Base-by-base conservation (phyloP, 2,797 vertebrate species). In the Linurgus olivaceus region DNA sequence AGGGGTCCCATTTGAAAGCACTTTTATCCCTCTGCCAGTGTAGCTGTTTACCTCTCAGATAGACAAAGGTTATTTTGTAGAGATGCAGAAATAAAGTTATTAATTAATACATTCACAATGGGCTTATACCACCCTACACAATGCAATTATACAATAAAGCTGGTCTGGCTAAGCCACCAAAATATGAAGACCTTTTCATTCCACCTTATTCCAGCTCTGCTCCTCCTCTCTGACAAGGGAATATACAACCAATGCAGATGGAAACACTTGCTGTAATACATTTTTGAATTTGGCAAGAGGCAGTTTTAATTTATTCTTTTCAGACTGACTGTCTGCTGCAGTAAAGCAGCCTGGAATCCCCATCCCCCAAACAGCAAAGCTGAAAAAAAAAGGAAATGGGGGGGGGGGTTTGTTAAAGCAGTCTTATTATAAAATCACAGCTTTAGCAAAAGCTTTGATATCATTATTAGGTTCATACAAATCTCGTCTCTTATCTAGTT, bases 401-500 rank as follows among this genome's bases (percentile, higher is more conserved):
- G 28, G 52, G 19, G 9, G 20, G 4, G 16, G 40, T 2, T 17
- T 42, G 40, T n/a, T 86, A 84, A 90, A 90, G 52, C 31, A 82
- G 62, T 75, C 82, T 48, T 51, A 70, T 37, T 38, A 95, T 29
- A 57, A 84, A 88, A 78, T 83, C 86, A 71, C n/a, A 88, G 68
- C 65, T 59, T 87, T 51, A 24, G 81, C 54, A 76, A 76, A 55
- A 84, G 88, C 93, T 96, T 96, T 94, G 94, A 97, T 97, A 90
- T 76, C 84, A 68, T 90, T 94, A 90, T 90, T 95, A 90, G 79
- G 71, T 86, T 91, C 66, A 80, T 68, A 90, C 62, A 96, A 86
- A 96, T 94, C 88, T 93, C 57, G 75, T 94, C 91, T 91, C 75
- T 97, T 84, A 96, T 94, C 94, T 48, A 59, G 58, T 70, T 76